Evolutionary conservation across 2,797 vertebrate species (phyloP), one percentile per base, ranked within the genome.

Genomic region (Typhlichthys subterraneus): DNA sequence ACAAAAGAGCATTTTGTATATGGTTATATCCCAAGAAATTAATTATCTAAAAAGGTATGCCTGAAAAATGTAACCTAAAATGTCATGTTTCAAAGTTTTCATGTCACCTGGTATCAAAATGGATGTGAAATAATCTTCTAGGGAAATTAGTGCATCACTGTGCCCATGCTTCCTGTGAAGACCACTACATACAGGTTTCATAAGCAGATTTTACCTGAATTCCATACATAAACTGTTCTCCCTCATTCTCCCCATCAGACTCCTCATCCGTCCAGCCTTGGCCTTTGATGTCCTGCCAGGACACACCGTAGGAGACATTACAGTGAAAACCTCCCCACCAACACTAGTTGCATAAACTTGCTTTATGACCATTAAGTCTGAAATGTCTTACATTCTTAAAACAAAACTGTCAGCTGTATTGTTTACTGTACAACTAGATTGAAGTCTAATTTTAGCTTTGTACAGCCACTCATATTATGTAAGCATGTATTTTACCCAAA

Each of bases 251-350:
- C 73, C 96, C 97, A 7, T 99, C 97, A 0, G 97, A 99, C 91
- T 99, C 97, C 90, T 99, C 97, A 11, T 98, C 96, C 67, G 95
- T 97, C 97, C 96, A 98, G 80, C 94, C 96, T 88, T 98, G 97
- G 87, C 95, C 94, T 94, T 98, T 98, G 92, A 98, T 93, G 91
- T 98, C 96, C 97, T 98, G 88, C 66, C 75, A 79, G 72, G 31
- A 77, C 87, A 51, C 63, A 61, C 57, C 61, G 45, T 51, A 79
- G 70, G 12, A 47, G 72, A 72, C 63, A 64, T 49, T 75, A 84
- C 77, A 79, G 65, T 23, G 54, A 74, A 47, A 19, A 53, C 73
- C 69, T 59, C 63, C 70, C 75, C 69, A 65, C 76, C 82, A 85
- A 86, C 78, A 84, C 87, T 15, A 48, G 12, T 45, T 60, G 12